Percentiles rank a stretch among this genome's conserved stretches.
phyloP scores from a whole-genome alignment of 2,888 invertebrate genomes.

The Platycheirus rosarum region DNA sequence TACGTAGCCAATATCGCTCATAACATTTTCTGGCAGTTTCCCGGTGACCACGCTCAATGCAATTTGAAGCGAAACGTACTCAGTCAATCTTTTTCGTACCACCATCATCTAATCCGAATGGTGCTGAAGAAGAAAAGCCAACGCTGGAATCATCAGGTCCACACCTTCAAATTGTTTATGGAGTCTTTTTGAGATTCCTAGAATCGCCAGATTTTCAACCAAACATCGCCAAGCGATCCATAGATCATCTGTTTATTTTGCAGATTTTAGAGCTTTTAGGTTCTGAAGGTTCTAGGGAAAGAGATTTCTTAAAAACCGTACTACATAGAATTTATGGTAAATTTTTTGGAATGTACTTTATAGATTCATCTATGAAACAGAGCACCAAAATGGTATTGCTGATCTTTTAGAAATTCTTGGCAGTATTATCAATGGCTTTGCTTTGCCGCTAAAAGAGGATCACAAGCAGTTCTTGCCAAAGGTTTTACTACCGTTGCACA shows the following conservation, averaged over 20 bases:
- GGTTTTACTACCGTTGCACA: slow-evolving; percentile 99
- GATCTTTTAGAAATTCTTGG: slow-evolving; percentile 99
- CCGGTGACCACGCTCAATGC: too few species aligned
- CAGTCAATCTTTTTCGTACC: slow-evolving; percentile 99
- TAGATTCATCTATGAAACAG: slow-evolving; percentile 99
- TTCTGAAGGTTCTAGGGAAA: slow-evolving; percentile 99
- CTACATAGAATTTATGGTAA: slow-evolving; percentile 99
- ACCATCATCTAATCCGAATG: slow-evolving; percentile 93
- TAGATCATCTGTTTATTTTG: slow-evolving; percentile 99
- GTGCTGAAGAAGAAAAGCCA: slow-evolving; percentile 98
- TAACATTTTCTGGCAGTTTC: too few species aligned
- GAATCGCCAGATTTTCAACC: slow-evolving; percentile 99
- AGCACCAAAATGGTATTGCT: slow-evolving; percentile 99
- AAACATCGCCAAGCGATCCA: slow-evolving; percentile 88
- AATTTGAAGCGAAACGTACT: too few species aligned
- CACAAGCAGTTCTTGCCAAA: slow-evolving; percentile 99
- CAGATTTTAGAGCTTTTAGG: slow-evolving; percentile 99
- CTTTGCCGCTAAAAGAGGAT: slow-evolving; percentile 98
- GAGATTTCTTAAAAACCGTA: slow-evolving; percentile 99
- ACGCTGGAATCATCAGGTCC: slow-evolving; percentile 99
- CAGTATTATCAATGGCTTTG: slow-evolving; percentile 99
- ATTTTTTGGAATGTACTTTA: slow-evolving; percentile 92
- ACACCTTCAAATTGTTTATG: slow-evolving; percentile 98
- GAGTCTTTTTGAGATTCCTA: slow-evolving; percentile 98
- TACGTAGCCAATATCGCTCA: too few species aligned